Base-by-base conservation (phyloP, 2,888 invertebrate species). In the Leptinotarsa peninsularis region DNA sequence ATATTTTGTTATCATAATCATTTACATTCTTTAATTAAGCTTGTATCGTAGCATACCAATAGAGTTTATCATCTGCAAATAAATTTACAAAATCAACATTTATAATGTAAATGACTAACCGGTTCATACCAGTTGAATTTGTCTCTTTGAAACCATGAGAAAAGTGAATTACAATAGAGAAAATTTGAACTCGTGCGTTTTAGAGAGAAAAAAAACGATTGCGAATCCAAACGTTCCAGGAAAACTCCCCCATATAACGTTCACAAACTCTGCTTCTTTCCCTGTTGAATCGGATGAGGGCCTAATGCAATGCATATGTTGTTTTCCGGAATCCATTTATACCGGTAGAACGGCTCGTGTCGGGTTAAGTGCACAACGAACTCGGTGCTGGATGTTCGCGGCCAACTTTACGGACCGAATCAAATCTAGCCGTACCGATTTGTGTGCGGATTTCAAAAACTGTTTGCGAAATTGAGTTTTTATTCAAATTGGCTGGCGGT, bases 241-340 rank as follows among this genome's bases (percentile, higher is more conserved):
- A 58, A 15, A 58, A 58, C 21, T 18, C 18, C 21, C 58, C 58
- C 21, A 18, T 14, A 58, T 58, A 63, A 43, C 18, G 33, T 33
- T 76, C 67, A 71, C 67, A 73, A 73, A 67, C 76, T 63, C 63
- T 66, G 63, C 52, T 72, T 69, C 72, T 70, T 74, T 74, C 75
- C 72, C 77, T 67, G 71, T 77, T 70, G 75, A 71, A 76, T 77
- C 78, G 77, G 79, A 80, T 76, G 82, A 81, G 80, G 79, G 79
- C 76, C 83, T 87, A 86, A 87, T 87, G 86, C 85, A 86, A 86
- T 84, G 86, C 86, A 87, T 86, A 86, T 87, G 87, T 86, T 86
- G 86, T 86, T 86, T 86, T 86, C 87, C 86, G 84, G 86, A 83
- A 86, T 86, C 86, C 86, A 85, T 86, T 86, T 85, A 86, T 85